Base-by-base conservation (phyloP, 2,113 vertebrate species). In the Orthonyx spaldingii region DNA sequence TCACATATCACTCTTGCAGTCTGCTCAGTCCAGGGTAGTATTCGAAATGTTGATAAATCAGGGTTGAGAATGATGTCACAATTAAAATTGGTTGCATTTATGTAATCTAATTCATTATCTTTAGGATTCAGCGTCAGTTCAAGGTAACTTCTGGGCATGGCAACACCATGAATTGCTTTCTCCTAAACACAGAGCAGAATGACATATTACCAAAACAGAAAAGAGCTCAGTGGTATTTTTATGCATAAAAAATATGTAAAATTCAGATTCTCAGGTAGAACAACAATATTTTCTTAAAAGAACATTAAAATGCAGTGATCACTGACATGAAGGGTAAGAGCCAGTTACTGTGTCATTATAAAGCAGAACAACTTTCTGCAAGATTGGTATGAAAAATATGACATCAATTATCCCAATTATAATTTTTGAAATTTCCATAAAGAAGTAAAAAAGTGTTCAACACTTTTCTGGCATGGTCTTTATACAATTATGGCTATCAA, bases 1-100 rank as follows among this genome's bases (percentile, higher is more conserved):
- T 99, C 99, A 9, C 99, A 99, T 92, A 99, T 99, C 89, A 99
- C 98, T 83, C 99, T 98, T 0, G 98, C 99, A 1, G 98, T 99
- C 95, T 99, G 98, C 82, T 99, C 98, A 3, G 97, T 98, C 99
- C 99, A 99, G 1, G 99, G 99, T 21, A 99, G 91, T 33, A 98
- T 97, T 92, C 97, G 96, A 83, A 99, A 99, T 0, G 99, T 99
- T 5, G 98, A 97, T 33, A 99, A 97, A 87, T 99, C 99, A 2
- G 99, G 99, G 68, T 99, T 98, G 89, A 99, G 97, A 49, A 99
- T 98, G 39, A 99, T 97, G 82, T 99, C 99, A 56, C 98, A 99
- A 87, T 98, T 98, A 96, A 99, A 99, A 97, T 98, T 99, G 3
- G 98, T 98, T 30, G 98, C 96, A 87, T 93, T 97, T 69, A 98